These are phyloP conservation scores for Desoria tigrina DNA, from an alignment of 2,888 invertebrate genomes.

Conservation along the genomic window DNA sequence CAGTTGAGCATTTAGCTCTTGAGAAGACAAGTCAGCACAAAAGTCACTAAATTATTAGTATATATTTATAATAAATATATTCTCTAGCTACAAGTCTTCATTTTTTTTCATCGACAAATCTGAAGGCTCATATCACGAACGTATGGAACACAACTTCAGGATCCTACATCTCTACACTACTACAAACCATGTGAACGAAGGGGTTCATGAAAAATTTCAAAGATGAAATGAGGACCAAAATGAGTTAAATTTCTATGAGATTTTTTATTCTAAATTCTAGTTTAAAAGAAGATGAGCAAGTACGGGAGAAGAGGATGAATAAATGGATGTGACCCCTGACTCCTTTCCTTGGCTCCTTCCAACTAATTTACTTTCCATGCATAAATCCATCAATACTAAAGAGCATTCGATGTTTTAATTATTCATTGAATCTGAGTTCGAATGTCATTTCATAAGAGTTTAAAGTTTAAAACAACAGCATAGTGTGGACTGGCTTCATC, in stretches of 20 bases:
- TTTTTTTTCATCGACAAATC: too few species aligned
- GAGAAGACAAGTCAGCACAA: constrained; percentile 2
- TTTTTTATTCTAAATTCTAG: too few species aligned
- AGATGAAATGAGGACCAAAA: neutral
- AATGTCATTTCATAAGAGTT: neutral
- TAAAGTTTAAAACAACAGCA: neutral
- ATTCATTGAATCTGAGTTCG: neutral
- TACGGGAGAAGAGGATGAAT: neutral
- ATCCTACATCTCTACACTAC: neutral
- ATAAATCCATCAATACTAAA: constrained; percentile 24
- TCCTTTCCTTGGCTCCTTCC: neutral
- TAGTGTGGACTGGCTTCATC: neutral
- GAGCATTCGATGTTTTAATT: constrained; percentile 9
- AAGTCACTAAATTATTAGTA: too few species aligned
- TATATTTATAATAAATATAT: too few species aligned
- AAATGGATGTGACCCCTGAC: neutral
- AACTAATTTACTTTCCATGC: constrained; percentile 1
- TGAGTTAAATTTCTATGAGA: neutral
- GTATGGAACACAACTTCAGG: constrained; percentile 6
- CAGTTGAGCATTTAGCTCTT: constrained; percentile 17
- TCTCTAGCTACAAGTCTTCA: too few species aligned
- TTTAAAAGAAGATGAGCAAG: neutral
- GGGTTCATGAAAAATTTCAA: neutral
- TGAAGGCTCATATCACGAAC: constrained; percentile 18
- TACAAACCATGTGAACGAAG: neutral